Percentiles rank a stretch among this genome's conserved stretches.
Evolutionary conservation across 2,797 vertebrate genomes (phyloP).

Genomic region (Fratercula arctica): DNA sequence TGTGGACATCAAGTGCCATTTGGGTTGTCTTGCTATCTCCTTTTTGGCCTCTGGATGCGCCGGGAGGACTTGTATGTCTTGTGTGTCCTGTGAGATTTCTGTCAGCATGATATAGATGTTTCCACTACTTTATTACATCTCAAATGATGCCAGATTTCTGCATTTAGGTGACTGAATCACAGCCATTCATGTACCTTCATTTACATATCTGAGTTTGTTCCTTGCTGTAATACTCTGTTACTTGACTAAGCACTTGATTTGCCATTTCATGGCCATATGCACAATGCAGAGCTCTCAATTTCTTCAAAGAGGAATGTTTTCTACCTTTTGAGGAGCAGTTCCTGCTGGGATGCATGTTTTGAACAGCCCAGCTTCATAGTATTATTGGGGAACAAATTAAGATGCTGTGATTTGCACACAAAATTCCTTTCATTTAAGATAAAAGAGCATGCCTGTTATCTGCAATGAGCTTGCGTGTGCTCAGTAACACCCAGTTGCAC

Average conservation of each 20-base stretch:
- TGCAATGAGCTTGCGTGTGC: background rate
- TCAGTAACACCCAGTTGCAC: background rate
- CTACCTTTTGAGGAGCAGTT: background rate
- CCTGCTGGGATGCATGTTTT: background rate
- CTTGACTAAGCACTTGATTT: rapidly evolving
- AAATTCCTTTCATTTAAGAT: background rate
- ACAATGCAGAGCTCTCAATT: background rate
- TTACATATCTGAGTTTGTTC: background rate
- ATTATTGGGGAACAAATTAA: background rate
- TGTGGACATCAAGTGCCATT: background rate
- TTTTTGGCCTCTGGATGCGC: background rate
- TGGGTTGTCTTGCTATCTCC: background rate
- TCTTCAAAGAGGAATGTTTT: background rate
- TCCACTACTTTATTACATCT: background rate
- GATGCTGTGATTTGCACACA: background rate
- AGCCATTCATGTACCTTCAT: background rate
- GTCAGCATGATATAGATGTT: background rate
- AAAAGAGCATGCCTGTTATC: background rate
- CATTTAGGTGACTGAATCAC: background rate
- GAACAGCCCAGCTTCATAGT: background rate
- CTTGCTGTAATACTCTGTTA: background rate
- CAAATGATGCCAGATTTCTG: background rate
- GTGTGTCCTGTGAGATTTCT: background rate
- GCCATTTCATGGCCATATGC: background rate
- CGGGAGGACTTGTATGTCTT: background rate